phyloP scores from a whole-genome alignment of 2,113 vertebrate genomes.

The Charadrius vociferus region DNA sequence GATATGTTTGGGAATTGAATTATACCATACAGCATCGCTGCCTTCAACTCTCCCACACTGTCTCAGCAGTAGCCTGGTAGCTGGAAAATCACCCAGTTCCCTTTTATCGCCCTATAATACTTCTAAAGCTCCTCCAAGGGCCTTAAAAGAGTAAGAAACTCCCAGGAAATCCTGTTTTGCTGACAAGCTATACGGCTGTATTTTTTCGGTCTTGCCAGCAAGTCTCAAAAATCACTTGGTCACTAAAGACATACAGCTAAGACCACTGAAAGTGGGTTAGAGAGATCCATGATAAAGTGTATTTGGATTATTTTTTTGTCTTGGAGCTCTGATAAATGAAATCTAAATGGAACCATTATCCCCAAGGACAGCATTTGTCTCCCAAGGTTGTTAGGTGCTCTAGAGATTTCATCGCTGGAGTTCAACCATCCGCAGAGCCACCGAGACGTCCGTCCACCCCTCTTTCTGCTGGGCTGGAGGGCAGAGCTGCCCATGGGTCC shows the following conservation, averaged over 20 bases:
- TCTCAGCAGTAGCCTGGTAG: background rate
- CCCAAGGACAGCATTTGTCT: background rate
- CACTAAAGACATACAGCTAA: background rate
- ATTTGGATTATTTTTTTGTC: background rate
- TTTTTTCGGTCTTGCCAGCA: background rate
- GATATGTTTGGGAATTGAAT: background rate
- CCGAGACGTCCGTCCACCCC: fast-evolving
- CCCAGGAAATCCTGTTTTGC: background rate
- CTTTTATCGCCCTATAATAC: background rate
- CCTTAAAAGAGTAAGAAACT: background rate
- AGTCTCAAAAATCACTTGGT: background rate
- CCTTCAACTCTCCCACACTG: background rate
- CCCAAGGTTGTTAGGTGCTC: background rate
- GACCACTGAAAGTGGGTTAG: background rate
- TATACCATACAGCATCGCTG: background rate
- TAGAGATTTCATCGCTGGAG: background rate
- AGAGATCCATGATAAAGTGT: background rate
- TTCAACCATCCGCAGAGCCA: background rate
- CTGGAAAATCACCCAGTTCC: background rate
- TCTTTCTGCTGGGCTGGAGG: background rate
- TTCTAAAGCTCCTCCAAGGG: background rate
- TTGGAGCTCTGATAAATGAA: background rate
- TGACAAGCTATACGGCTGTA: background rate
- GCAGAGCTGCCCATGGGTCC: background rate
- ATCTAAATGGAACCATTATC: background rate